phyloP scores from a whole-genome alignment of 2,888 invertebrate species.

The Sialis lutaria region DNA sequence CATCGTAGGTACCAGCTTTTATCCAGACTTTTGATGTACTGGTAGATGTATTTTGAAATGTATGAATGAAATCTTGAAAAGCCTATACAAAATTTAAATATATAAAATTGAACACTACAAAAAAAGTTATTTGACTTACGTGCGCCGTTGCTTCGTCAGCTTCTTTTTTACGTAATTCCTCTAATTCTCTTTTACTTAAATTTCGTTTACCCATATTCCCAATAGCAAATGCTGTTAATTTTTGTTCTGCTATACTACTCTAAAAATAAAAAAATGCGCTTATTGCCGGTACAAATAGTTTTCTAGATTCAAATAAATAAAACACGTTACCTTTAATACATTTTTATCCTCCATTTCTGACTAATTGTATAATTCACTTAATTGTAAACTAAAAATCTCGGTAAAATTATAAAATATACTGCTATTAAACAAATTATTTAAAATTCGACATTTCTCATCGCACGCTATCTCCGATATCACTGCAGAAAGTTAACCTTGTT shows the following conservation, averaged over 20 bases:
- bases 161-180: constrained; percentile 73
- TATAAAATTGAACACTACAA: not conserved
- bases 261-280: constrained; percentile 5
- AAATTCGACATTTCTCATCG: too few relatives aligned
- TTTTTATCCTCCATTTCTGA: too few relatives aligned
- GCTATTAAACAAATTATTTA: too few relatives aligned
- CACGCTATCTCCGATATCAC: too few relatives aligned
- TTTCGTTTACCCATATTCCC: constrained; percentile 56
- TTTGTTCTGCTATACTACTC: constrained; percentile 49
- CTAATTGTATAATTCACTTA: too few relatives aligned
- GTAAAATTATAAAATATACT: too few relatives aligned
- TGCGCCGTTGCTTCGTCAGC: constrained; percentile 84
- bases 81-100: constrained; percentile 34
- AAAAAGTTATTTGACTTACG: constrained; percentile 30
- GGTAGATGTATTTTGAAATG: constrained; percentile 77
- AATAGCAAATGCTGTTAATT: constrained; percentile 57
- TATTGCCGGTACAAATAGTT: too few relatives aligned
- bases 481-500: too few relatives aligned
- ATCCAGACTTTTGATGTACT: constrained; percentile 85
- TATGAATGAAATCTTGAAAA: constrained; percentile 93
- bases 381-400: too few relatives aligned
- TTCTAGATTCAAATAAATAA: too few relatives aligned
- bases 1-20: constrained; percentile 94
- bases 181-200: constrained; percentile 66
- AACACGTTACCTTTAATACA: too few relatives aligned